Conservation (phyloP, 2,797 vertebrate genomes). For the Cuniculus paca region DNA sequence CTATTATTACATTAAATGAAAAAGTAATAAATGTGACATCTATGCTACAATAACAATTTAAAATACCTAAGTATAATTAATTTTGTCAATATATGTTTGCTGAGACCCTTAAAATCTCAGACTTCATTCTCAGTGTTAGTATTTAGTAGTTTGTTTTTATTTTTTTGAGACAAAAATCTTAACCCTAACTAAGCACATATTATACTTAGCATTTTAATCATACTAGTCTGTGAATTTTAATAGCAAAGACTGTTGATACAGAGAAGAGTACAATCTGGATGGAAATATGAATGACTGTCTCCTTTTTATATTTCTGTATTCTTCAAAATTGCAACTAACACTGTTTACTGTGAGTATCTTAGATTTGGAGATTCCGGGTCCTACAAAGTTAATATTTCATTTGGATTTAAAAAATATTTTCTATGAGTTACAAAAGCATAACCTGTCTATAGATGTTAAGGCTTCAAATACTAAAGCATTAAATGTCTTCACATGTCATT, state of each 20-base stretch:
- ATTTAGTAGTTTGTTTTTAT: background rate
- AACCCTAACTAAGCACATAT: background rate
- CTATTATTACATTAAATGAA: background rate
- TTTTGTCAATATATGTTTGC: conserved; percentile 17
- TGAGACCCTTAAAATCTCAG: conserved; percentile 1
- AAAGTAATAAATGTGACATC: conserved; percentile 32
- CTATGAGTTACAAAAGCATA: background rate
- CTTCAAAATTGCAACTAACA: conserved; percentile 47
- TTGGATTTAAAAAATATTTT: conserved; percentile 40
- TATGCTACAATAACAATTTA: background rate
- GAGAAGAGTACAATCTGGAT: background rate
- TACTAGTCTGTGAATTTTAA: background rate
- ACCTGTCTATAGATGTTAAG: background rate
- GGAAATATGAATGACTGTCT: background rate
- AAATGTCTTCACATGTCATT: background rate
- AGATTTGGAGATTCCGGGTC: background rate
- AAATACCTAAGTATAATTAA: conserved; percentile 3
- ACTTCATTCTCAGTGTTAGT: background rate
- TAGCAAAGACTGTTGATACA: background rate
- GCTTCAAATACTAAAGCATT: background rate
- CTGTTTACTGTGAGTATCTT: background rate
- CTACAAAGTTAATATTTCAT: conserved; percentile 47
- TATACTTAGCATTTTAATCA: background rate
- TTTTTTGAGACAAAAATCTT: background rate
- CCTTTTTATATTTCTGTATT: background rate